A percentile compares a stretch with the other conserved stretches of the same genome.
Conservation (phyloP, 2,113 vertebrate genomes). For the Jaculus jaculus region DNA sequence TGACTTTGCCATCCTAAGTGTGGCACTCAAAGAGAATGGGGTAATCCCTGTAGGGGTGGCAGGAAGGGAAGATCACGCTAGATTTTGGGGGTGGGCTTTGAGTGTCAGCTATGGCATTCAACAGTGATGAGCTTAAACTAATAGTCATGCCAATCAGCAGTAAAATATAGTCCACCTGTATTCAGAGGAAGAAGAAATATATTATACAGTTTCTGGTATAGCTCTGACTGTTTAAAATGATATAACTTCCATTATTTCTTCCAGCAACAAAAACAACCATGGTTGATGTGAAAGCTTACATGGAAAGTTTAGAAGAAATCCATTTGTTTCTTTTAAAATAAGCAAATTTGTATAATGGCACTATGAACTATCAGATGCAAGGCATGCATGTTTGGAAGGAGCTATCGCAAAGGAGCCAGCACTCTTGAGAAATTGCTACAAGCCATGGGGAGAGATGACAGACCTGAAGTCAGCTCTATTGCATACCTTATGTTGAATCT, state of each 20-base stretch:
- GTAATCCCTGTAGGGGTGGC: not conserved
- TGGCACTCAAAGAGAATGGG: not conserved
- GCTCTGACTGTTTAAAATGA: fast-evolving
- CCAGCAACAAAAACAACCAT: not conserved
- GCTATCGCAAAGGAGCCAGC: constrained; percentile 25
- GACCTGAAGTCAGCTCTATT: not conserved
- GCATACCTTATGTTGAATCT: constrained; percentile 7
- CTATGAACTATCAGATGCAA: not conserved
- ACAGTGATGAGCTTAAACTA: not conserved
- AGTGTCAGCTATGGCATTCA: not conserved
- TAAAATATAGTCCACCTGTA: not conserved
- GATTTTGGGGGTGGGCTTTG: not conserved
- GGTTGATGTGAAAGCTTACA: not conserved
- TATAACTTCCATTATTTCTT: not conserved
- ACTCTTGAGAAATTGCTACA: not conserved
- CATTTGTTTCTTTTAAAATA: constrained; percentile 1
- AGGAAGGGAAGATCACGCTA: not conserved
- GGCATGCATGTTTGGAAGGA: not conserved
- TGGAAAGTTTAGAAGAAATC: constrained; percentile 13
- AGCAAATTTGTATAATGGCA: constrained; percentile 34
- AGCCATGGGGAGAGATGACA: not conserved
- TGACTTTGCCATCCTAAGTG: not conserved
- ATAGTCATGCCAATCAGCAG: not conserved
- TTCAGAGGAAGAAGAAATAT: not conserved
- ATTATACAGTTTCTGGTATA: not conserved